Evolutionary conservation across 2,113 vertebrate species (phyloP), one percentile per base, ranked within the genome.

Genomic region (Epinephelus cyanopodus): DNA sequence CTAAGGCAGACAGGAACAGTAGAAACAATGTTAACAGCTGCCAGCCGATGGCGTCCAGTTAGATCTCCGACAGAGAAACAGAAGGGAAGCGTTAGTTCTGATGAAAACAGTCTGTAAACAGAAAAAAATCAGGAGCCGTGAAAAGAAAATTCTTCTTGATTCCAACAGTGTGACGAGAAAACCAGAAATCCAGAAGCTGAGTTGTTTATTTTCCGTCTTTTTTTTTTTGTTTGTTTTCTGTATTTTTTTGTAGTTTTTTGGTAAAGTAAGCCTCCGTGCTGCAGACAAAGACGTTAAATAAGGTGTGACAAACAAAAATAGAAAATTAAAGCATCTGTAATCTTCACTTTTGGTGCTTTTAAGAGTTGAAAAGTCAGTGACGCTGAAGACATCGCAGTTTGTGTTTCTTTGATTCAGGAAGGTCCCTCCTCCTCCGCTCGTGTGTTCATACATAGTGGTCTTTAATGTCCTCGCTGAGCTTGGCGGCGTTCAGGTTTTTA

Each of bases 401-500:
- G 33, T 89, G 74, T 25, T 39, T 3, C 79, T 87, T 74, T 87
- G 86, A 37, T 4, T 77, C 58, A 27, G 74, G 61, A 57, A 71
- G 65, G 60, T 76, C 78, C 60, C 50, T 39, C 56, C 62, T 62
- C 18, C 11, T 65, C 78, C 5, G n/a, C 0, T 29, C 47, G 17
- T 1, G 71, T 5, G 74, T 79, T 92, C 80, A 93, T 61, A 93
- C 83, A 0, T 92, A 92, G 63, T 96, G 96, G 92, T 98, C 96
- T 95, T 92, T 96, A 86, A 94, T 83, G 77, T 95, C 95, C 82
- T 95, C 92, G 79, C 94, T 79, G 88, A 90, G 91, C 72, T 91
- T 93, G 77, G 92, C 95, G 79, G 96, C 93, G 39, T 95, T 96
- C 87, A 94, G 86, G 94, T 97, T 96, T 95, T 98, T 96, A 45